Conservation (phyloP, 2,797 vertebrate genomes). For the Paramormyrops hopkinsi region DNA sequence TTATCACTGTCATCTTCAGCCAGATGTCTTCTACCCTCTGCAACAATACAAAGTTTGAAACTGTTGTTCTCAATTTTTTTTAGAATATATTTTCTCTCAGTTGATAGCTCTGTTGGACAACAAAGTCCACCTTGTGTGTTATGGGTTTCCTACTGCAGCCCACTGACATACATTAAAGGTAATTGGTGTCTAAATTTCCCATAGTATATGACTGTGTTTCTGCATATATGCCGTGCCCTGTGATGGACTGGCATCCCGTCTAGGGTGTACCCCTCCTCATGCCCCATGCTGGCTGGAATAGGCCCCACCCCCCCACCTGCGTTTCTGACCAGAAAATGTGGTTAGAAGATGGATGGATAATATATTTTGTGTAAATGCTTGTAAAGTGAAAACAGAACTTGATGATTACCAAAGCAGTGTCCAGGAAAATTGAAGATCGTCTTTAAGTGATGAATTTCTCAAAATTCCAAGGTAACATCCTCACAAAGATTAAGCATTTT, state of each 20-base stretch:
- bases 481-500: not conserved
- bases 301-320: not conserved
- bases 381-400: not conserved
- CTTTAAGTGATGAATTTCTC: not conserved
- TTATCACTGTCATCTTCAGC: not conserved
- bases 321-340: not conserved
- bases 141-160: not conserved
- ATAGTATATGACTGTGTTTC: not conserved
- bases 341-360: not conserved
- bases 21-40: not conserved
- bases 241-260: not conserved
- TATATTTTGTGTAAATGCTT: not conserved
- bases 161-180: not conserved
- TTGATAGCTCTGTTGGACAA: not conserved
- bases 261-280: not conserved
- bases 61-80: not conserved
- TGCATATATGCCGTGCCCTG: not conserved
- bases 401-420: not conserved
- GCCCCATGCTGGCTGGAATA: not conserved
- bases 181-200: not conserved
- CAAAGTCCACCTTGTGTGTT: not conserved
- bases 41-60: not conserved
- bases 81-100: not conserved
- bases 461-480: not conserved
- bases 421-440: not conserved